Base-by-base conservation (phyloP, 2,113 vertebrate genomes). In the Benitochromis conjunctus region DNA sequence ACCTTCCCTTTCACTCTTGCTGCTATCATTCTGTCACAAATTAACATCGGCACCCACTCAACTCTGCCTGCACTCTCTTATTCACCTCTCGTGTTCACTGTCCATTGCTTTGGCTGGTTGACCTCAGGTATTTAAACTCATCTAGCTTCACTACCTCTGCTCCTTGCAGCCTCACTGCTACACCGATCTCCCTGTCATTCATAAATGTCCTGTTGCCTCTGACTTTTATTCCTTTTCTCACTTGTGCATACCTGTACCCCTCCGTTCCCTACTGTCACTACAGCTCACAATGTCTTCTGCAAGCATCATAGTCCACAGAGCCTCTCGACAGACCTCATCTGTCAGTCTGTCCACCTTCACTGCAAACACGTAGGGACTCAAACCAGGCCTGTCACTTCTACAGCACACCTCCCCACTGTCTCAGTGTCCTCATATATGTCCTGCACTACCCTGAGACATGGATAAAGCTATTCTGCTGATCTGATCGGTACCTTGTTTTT, bases 81-180 rank as follows among this genome's bases (percentile, higher is more conserved):
- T 24, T 69, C 34, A 34, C 29, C 29, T 19, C 29, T 2, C 9
- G 36, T 62, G 1, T 62, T 34, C 34, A 26, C 21, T 26, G n/a
- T 24, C 38, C 38, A 16, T 71, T 26, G 8, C 21, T 26, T 46
- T 46, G 66, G 21, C 21, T 71, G 66, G 66, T 46, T 71, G 21
- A 71, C 66, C 21, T 43, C 21, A 71, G 66, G 38, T 46, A 69
- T 69, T 69, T 69, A 41, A 69, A 41, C 38, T 43, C 64, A 43
- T 26, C 1, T 16, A 69, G 5, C 38, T 43, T 69, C 64, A 69
- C 11, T 66, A 24, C 62, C 36, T 21, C 3, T 0, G 12, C 36
- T 1, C n/a, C n/a, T 38, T 41, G 62, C 11, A 21, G 36, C 64
- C 36, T 69, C 64, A 43, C 36, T 41, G 36, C 19, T 69, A 43